These are phyloP conservation scores for Pygoscelis antarcticus DNA, from an alignment of 2,113 vertebrate species.

Conservation along the genomic window DNA sequence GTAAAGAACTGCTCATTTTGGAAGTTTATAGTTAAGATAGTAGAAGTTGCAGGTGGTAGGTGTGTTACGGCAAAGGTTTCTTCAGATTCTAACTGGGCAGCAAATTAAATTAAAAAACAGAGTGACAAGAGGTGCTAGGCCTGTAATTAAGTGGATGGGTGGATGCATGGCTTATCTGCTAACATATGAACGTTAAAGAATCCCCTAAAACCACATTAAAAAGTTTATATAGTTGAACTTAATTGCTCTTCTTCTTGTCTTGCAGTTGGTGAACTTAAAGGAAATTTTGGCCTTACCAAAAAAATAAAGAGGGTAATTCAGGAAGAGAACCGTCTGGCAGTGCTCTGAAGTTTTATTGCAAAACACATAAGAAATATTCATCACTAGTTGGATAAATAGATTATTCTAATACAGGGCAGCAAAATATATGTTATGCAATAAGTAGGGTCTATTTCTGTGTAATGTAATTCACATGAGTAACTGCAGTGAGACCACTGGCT, in stretches of 20 bases:
- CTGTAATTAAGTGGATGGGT: conserved; percentile 57
- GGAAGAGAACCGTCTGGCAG: background rate
- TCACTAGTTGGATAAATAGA: background rate
- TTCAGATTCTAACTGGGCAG: conserved; percentile 25
- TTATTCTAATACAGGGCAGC: background rate
- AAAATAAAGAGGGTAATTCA: background rate
- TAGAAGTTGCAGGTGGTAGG: background rate
- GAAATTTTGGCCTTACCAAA: background rate
- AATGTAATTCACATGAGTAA: conserved; percentile 13
- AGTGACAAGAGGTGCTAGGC: conserved; percentile 5
- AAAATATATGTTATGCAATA: conserved; percentile 7
- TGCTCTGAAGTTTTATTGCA: conserved; percentile 1
- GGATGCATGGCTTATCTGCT: conserved; percentile 58
- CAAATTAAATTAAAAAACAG: conserved; percentile 43
- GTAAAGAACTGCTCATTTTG: background rate
- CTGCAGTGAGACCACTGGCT: conserved; percentile 36
- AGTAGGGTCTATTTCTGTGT: background rate
- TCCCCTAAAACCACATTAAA: conserved; percentile 53
- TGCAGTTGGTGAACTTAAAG: conserved; percentile 42
- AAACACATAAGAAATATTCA: background rate
- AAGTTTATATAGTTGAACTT: background rate
- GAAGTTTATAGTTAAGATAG: background rate
- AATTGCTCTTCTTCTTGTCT: conserved; percentile 44
- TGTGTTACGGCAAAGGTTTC: conserved; percentile 25
- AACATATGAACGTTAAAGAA: conserved; percentile 19